phyloP scores from a whole-genome alignment of 2,888 invertebrate genomes.

The Torymus aiolomorphi region DNA sequence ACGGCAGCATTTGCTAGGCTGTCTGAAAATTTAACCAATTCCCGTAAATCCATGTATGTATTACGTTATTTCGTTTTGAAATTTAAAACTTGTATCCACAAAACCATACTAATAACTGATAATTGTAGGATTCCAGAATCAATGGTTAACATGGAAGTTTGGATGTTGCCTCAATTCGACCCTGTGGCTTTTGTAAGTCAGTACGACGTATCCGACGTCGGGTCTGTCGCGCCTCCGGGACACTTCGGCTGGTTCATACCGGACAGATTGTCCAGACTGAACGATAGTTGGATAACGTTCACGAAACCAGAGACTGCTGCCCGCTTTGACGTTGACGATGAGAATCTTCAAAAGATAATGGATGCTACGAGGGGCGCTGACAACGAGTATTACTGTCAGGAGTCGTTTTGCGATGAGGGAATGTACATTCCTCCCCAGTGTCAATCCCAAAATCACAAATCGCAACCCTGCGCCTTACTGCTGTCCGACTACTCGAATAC shows the following conservation, averaged over 20 bases:
- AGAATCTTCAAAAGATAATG: constrained; percentile 68
- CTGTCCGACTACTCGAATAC: constrained; percentile 77
- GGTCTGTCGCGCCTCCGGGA: constrained; percentile 78
- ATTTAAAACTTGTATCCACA: not conserved
- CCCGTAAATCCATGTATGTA: constrained; percentile 67
- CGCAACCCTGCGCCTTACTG: constrained; percentile 71
- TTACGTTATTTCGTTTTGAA: not conserved
- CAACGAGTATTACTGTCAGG: constrained; percentile 75
- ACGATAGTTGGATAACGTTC: constrained; percentile 80
- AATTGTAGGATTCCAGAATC: constrained; percentile 74
- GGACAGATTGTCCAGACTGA: constrained; percentile 69
- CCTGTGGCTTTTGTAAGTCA: constrained; percentile 74
- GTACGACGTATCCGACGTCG: constrained; percentile 77
- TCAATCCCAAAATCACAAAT: constrained; percentile 56
- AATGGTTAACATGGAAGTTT: constrained; percentile 84
- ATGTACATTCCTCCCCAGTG: constrained; percentile 81
- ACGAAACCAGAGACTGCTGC: constrained; percentile 74
- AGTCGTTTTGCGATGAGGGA: constrained; percentile 77
- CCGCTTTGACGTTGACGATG: constrained; percentile 76
- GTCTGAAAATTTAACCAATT: constrained; percentile 61
- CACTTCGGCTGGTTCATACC: constrained; percentile 83
- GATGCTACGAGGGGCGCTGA: constrained; percentile 67
- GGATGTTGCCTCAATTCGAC: constrained; percentile 81
- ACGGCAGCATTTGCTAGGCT: constrained; percentile 72
- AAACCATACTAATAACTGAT: not conserved